Evolutionary conservation across 1,140 invertebrate genomes (phyloP).

Genomic region (Drosophila punjabiensis): DNA sequence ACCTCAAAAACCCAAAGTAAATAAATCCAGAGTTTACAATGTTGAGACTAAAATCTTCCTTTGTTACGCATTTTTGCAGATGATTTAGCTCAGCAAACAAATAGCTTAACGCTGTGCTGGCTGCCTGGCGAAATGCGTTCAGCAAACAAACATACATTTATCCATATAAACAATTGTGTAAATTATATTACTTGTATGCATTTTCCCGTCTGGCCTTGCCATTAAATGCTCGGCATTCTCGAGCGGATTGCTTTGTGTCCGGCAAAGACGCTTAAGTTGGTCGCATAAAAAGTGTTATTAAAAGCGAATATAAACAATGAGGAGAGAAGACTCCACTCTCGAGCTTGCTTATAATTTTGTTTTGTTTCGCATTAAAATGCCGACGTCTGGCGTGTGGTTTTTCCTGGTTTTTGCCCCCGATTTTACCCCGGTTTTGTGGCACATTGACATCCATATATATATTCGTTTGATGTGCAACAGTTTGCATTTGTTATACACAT

Average conservation of each 20-base stretch:
- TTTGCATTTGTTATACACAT: slow-evolving; percentile 61
- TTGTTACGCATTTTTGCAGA: slow-evolving; percentile 15
- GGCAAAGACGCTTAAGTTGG: slow-evolving; percentile 30
- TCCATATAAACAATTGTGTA: slow-evolving; percentile 20
- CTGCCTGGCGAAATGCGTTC: slow-evolving; percentile 5
- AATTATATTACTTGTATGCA: slow-evolving; percentile 12
- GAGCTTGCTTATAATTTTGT: slow-evolving; percentile 41
- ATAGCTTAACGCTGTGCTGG: slow-evolving; percentile 41
- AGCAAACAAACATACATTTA: slow-evolving; percentile 2
- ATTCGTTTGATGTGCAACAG: slow-evolving; percentile 74
- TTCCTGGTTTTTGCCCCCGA: background rate
- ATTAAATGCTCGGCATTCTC: slow-evolving; percentile 67
- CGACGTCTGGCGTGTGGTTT: slow-evolving; percentile 49
- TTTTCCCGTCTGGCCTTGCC: slow-evolving; percentile 37
- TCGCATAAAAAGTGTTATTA: slow-evolving; percentile 76
- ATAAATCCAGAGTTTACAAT: slow-evolving; percentile 3
- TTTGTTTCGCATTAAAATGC: slow-evolving; percentile 68
- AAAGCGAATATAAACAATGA: slow-evolving; percentile 71
- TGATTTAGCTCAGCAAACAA: slow-evolving; percentile 19
- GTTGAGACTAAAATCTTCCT: slow-evolving; percentile 1
- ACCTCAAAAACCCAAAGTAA: background rate
- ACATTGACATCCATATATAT: slow-evolving; percentile 64
- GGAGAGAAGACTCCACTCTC: slow-evolving; percentile 21
- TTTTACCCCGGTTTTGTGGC: slow-evolving; percentile 32
- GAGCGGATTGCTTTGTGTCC: slow-evolving; percentile 36